These are phyloP conservation scores for Periparus ater DNA, from an alignment of 2,797 vertebrate species.

Conservation along the genomic window DNA sequence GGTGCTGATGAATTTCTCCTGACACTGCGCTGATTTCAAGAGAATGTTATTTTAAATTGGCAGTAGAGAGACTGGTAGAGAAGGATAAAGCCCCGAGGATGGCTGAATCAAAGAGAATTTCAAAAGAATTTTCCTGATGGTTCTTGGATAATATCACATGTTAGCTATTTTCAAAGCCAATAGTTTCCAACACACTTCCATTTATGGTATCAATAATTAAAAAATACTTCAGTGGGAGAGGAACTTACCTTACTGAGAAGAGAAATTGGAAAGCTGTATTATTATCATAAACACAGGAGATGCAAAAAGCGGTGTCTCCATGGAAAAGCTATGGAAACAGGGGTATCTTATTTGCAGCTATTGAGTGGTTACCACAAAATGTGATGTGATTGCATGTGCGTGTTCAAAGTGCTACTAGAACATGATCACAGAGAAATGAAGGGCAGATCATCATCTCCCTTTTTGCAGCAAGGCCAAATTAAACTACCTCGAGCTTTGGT, in stretches of 20 bases:
- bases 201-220: conserved; percentile 71
- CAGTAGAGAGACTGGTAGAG: conserved; percentile 53
- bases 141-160: conserved; percentile 64
- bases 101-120: conserved; percentile 69
- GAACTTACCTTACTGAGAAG: conserved; percentile 48
- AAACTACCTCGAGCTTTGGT: neutral
- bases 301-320: conserved; percentile 60
- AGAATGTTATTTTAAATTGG: conserved; percentile 69
- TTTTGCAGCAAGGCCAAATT: neutral
- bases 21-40: conserved; percentile 64
- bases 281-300: conserved; percentile 47
- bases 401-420: neutral
- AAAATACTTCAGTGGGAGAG: conserved; percentile 52
- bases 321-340: conserved; percentile 59
- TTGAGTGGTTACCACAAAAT: conserved; percentile 18
- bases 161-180: conserved; percentile 70
- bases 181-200: conserved; percentile 63
- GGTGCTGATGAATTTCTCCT: conserved; percentile 64
- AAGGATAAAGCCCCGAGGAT: conserved; percentile 60
- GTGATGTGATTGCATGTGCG: neutral
- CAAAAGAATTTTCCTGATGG: conserved; percentile 66
- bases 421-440: neutral
- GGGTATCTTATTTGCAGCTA: conserved; percentile 30
- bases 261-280: conserved; percentile 44
- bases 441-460: neutral